Base-by-base conservation (phyloP, 2,888 invertebrate species). In the Mimas tiliae region DNA sequence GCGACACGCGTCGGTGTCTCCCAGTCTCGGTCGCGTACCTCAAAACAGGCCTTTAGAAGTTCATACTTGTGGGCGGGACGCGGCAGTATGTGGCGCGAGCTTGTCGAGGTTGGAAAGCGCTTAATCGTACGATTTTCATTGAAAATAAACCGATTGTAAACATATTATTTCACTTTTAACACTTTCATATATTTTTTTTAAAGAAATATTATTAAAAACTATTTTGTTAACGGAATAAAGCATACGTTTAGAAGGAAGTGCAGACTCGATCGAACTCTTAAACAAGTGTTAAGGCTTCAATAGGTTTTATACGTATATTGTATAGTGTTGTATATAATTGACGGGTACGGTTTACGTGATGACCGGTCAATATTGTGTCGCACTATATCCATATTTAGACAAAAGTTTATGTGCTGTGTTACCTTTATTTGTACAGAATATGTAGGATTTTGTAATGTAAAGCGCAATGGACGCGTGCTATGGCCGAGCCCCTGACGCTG, bases 401-500 rank as follows among this genome's bases (percentile, higher is more conserved):
- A 38, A 58, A 48, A n/a, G 9, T 34, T 48, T 12, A 7, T 48
- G 65, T 58, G 55, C 4, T 53, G 16, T 48, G 34, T 21, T 33
- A 48, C 34, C 12, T 33, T 8, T 63, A 55, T 65, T 47, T 65
- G 65, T 63, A 11, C 4, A 3, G 2, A 51, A 48, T 55, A 63
- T 63, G 34, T 64, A 48, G 48, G 48, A 55, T 63, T 45, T 52
- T 67, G 65, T 71, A 72, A 77, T 77, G 72, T 75, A 77, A 74
- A 78, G 79, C 89, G 87, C 85, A 79, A 92, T 92, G 93, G 89
- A 84, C 79, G 88, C 87, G 86, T 83, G 89, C 84, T 80, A 93
- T 92, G 93, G 91, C 92, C 85, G 83, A 88, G 74, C 82, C 85
- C 76, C 78, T 93, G 70, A 89, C 86, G 76, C 87, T 93, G 79